These are phyloP conservation scores for Orchestia grillus DNA, from an alignment of 1,140 invertebrate genomes.

Conservation along the genomic window DNA sequence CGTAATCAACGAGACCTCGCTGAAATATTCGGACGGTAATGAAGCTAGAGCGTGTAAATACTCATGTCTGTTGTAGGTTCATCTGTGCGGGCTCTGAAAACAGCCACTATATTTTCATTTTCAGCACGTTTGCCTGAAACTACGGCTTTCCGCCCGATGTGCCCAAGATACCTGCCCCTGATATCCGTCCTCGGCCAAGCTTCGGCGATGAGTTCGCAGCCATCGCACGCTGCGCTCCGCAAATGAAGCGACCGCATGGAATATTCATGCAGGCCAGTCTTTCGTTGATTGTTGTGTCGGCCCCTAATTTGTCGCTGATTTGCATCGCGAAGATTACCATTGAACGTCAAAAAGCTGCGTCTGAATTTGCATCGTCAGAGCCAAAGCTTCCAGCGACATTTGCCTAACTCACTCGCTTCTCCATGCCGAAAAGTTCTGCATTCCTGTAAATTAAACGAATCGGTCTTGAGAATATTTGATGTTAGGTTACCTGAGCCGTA, in stretches of 20 bases:
- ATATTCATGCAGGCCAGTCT: slow-evolving; percentile 36
- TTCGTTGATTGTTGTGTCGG: slow-evolving; percentile 40
- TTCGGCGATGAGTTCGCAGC: not conserved
- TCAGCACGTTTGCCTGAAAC: not conserved
- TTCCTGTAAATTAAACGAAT: not conserved
- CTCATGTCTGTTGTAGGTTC: not conserved
- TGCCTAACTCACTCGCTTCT: not conserved
- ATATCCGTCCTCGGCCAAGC: not conserved
- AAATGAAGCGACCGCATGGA: slow-evolving; percentile 21
- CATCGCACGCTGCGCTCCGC: not conserved
- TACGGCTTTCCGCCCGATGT: not conserved
- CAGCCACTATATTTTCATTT: not conserved
- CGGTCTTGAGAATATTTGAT: not conserved
- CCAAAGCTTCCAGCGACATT: not conserved
- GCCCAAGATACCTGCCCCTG: not conserved
- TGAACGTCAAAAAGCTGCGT: not conserved
- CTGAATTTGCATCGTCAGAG: slow-evolving; percentile 16
- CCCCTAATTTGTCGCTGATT: slow-evolving; percentile 3
- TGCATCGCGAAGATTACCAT: slow-evolving; percentile 37
- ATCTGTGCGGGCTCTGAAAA: not conserved
- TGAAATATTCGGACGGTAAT: too few species aligned
- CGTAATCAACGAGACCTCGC: too few species aligned
- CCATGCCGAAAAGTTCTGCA: not conserved
- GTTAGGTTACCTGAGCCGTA: not conserved
- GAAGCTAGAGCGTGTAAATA: not conserved